Conservation (phyloP, 1,140 invertebrate species). For the Episyrphus balteatus region DNA sequence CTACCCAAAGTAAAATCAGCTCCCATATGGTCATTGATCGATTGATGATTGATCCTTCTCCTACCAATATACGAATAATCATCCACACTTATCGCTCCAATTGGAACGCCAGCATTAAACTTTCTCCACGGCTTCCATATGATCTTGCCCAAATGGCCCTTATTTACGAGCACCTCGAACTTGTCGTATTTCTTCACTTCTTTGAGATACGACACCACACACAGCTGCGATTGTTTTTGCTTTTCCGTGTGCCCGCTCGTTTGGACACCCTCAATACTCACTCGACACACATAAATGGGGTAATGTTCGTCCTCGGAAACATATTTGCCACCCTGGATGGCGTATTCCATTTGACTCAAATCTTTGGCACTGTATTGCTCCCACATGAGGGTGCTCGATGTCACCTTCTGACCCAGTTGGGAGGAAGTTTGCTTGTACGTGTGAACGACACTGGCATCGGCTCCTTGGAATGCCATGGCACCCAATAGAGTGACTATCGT, state of each 20-base stretch:
- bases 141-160: conserved; percentile 60
- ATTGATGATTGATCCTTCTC: conserved; percentile 31
- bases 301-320: conserved; percentile 33
- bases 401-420: conserved; percentile 37
- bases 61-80: conserved; percentile 41
- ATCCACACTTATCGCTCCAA: conserved; percentile 52
- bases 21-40: conserved; percentile 29
- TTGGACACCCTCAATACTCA: conserved; percentile 54
- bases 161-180: conserved; percentile 66
- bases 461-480: no score
- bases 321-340: conserved; percentile 46
- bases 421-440: conserved; percentile 28
- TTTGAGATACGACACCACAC: conserved; percentile 52
- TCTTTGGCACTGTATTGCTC: conserved; percentile 36
- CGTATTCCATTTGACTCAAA: conserved; percentile 37
- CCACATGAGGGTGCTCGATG: conserved; percentile 48
- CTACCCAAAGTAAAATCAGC: conserved; percentile 47
- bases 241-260: conserved; percentile 53
- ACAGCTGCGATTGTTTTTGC: conserved; percentile 43
- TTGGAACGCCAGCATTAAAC: conserved; percentile 44
- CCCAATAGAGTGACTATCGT: no score
- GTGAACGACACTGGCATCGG: conserved; percentile 7
- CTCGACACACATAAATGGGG: conserved; percentile 62
- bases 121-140: conserved; percentile 61
- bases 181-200: conserved; percentile 45